Base-by-base conservation (phyloP, 1,140 invertebrate species). In the Drosophila pallidifrons region DNA sequence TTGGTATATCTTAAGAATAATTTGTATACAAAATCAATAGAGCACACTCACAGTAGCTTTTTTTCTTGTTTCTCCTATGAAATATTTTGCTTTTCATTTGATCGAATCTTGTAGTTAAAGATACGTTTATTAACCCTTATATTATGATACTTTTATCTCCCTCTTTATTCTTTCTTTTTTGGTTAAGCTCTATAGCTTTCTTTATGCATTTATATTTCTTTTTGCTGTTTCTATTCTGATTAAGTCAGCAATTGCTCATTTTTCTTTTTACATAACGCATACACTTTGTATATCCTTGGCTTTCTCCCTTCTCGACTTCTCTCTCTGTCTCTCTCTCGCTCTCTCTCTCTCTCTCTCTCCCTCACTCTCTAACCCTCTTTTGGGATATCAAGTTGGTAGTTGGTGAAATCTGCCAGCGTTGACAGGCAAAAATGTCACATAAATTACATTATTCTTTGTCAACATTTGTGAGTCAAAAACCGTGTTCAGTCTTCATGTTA, bases 371-470 rank as follows among this genome's bases (percentile, higher is more conserved):
- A 25, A 25, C 65, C 11, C 38, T 20, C 11, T 30, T 25, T 25
- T 13, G 8, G 11, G 6, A n/a, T 51, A 25, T 25, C 10, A 32
- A 60, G 11, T 49, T 0, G 30, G 30, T 32, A 13, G 45, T 59
- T 16, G 60, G 58, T 67, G 70, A 74, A 73, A 67, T 77, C 73
- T 41, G 8, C 28, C 49, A 45, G 51, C 25, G 66, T 51, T 64
- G 52, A 64, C 35, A 58, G 46, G 77, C 68, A 55, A 32, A 64
- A 54, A 51, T 49, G 35, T 61, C 57, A 89, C 80, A 89, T 89
- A 88, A 90, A 89, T 88, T 81, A 91, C 86, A 90, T 90, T 90
- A 82, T 90, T 90, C 87, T 79, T 83, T 90, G 86, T 90, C 86
- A 90, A 79, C 87, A 90, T 90, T 87, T 90, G 87, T 91, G 79